Evolutionary conservation across 2,113 vertebrate species (phyloP).

Genomic region (Prionailurus viverrinus): DNA sequence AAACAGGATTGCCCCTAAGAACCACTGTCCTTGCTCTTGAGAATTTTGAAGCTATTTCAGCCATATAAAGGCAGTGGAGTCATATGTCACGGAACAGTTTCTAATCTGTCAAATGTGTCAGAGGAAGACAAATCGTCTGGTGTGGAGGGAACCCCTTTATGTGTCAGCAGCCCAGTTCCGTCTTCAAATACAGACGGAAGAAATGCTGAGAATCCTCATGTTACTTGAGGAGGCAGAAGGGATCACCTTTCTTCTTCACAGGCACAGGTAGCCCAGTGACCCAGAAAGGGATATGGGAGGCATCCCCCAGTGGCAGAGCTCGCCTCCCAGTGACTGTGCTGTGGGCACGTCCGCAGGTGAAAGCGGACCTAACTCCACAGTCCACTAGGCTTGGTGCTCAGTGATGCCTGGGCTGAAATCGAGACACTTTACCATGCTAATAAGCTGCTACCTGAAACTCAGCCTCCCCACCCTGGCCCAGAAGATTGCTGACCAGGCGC

Average conservation of each 20-base stretch:
- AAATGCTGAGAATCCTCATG: neutral
- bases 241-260: constrained; percentile 65
- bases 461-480: neutral
- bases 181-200: constrained; percentile 18
- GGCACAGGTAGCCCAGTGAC: constrained; percentile 58
- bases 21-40: neutral
- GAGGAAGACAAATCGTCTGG: neutral
- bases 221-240: neutral
- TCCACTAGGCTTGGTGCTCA: neutral
- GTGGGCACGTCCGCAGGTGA: neutral
- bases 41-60: constrained; percentile 17
- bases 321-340: neutral
- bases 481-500: neutral
- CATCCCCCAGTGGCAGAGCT: neutral
- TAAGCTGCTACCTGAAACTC: neutral
- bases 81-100: neutral
- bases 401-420: neutral
- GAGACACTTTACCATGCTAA: neutral
- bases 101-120: neutral
- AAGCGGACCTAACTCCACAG: neutral
- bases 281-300: constrained; percentile 60
- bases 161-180: neutral
- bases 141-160: neutral
- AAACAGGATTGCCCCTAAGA: neutral
- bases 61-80: neutral